Evolutionary conservation across 2,888 invertebrate genomes (phyloP), one percentile per base, ranked within the genome.

Genomic region (Harpagoxenus sublaevis): DNA sequence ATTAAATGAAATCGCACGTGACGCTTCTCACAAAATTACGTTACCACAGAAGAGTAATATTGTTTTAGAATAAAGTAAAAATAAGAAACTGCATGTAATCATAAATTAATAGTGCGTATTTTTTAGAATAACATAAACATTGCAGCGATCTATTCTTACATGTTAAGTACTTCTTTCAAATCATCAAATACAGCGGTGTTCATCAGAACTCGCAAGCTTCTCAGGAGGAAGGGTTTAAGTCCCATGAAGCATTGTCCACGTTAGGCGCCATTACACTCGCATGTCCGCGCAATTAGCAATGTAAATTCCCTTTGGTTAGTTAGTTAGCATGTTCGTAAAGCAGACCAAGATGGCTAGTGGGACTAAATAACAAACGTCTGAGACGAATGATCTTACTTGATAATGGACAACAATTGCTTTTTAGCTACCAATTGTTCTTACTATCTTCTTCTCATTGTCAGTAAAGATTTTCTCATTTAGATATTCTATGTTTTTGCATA

Each of bases 211-310:
- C 42, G n/a, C n/a, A 68, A 84, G 85, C 83, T 87, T 75, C 79
- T 23, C 23, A 82, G 57, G 48, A 87, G 87, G 83, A 84, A 91
- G 90, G 87, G 92, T 93, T 93, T 92, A 93, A 93, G 93, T 93
- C 93, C 92, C 92, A 92, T 89, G 91, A 93, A 93, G 92, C 93
- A 93, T 93, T 93, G 93, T 94, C 92, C 92, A 92, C 93, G 93
- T 94, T 93, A 93, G 92, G 91, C 92, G 92, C 92, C 93, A 94
- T 94, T 93, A 93, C 93, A 93, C 90, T 94, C 92, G 90, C 92
- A 92, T 92, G 93, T 89, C 90, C 91, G 91, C 88, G 93, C 94
- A 94, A 95, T 95, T 95, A 95, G 95, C 95, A 94, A 95, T 95
- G 95, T 94, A 95, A 95, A 95, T 95, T 94, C 92, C 90, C 79